Evolutionary conservation across 2,797 vertebrate species (phyloP), one percentile per base, ranked within the genome.

Genomic region (Hoplostethus mediterraneus): DNA sequence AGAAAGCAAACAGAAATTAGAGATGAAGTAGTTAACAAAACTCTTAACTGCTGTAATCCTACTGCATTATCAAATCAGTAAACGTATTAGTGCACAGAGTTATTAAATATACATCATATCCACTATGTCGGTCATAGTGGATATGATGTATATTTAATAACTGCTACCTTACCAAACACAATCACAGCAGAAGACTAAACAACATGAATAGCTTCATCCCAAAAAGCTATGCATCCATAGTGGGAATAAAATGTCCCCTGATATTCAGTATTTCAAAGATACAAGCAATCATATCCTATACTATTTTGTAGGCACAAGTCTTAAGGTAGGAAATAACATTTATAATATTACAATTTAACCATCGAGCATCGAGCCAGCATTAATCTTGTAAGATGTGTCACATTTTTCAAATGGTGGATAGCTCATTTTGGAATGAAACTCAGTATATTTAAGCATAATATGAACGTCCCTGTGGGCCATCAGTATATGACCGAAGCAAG

Each of bases 1-100:
- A 68, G 2, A 75, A 49, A 54, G 48, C 13, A 51, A 44, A 11
- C 55, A 30, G 56, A 70, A 57, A 62, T 86, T 54, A 90, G 72
- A 66, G 14, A 42, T 56, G 0, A 6, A 6, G 4, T 62, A 36
- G 60, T 0, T 49, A 12, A 58, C n/a, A n/a, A 42, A 40, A 42
- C 21, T 56, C 4, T 12, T 11, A 8, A 11, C 12, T 30, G 0
- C 6, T 65, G 17, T 44, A 49, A 64, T 31, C 5, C 54, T 28
- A 42, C 7, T 63, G 14, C 6, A 48, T 28, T 31, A 25, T 47
- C 3, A 65, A 5, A 61, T n/a, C n/a, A 16, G n/a, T 48, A 65
- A 38, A 69, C 11, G 16, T 45, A 5, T 45, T 45, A 45, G n/a
- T 36, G 13, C 13, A 44, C 28, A 42, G 3, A 14, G 28, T 57